Conservation (phyloP, 2,888 invertebrate genomes). For the Cancer borealis region DNA sequence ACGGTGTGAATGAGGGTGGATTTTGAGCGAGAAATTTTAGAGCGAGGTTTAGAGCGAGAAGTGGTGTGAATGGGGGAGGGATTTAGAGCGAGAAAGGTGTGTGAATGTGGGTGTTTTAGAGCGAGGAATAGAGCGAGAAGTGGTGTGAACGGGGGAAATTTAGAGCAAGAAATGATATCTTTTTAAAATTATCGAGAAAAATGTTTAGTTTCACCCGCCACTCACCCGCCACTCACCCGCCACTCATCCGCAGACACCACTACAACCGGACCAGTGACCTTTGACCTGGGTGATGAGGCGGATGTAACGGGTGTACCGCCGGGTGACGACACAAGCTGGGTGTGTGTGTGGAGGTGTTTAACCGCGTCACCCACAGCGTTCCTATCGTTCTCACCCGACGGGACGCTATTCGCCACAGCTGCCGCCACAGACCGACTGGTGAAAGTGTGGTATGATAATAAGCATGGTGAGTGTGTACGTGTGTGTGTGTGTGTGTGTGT, state of each 20-base stretch:
- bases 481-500: not conserved
- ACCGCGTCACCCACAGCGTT: slow-evolving; percentile 96
- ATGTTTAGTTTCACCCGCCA: too few relatives aligned
- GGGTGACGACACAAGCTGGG: slow-evolving; percentile 84
- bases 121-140: too few relatives aligned
- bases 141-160: too few relatives aligned
- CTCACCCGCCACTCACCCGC: too few relatives aligned
- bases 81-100: too few relatives aligned
- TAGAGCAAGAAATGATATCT: too few relatives aligned
- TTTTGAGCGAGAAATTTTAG: too few relatives aligned
- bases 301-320: slow-evolving; percentile 66
- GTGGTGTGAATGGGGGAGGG: too few relatives aligned
- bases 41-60: too few relatives aligned
- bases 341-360: slow-evolving; percentile 94
- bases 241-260: not conserved
- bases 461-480: slow-evolving; percentile 79
- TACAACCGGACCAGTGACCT: slow-evolving; percentile 83
- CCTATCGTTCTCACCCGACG: slow-evolving; percentile 98
- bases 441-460: slow-evolving; percentile 99
- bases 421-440: slow-evolving; percentile 97
- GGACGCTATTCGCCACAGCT: slow-evolving; percentile 97
- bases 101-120: too few relatives aligned
- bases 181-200: too few relatives aligned
- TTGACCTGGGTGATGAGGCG: slow-evolving; percentile 84
- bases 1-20: too few relatives aligned